Conservation (phyloP, 1,140 invertebrate genomes). For the Colletes gigas region DNA sequence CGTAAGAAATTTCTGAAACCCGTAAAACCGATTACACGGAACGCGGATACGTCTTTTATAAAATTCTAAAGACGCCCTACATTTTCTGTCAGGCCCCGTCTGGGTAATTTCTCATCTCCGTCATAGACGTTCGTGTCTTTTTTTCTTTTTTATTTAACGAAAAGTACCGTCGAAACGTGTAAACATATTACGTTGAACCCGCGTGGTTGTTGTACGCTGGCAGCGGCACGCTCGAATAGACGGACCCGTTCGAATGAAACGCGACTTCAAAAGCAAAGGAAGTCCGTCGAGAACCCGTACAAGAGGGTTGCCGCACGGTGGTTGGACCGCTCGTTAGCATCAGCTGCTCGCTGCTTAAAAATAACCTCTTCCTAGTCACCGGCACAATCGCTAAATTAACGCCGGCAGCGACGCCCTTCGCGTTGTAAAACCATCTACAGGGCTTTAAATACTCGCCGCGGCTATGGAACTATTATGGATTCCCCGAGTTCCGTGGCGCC, state of each 20-base stretch:
- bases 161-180: too few relatives aligned
- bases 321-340: conserved; percentile 65
- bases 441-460: conserved; percentile 21
- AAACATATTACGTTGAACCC: too few relatives aligned
- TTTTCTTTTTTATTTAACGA: too few relatives aligned
- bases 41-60: too few relatives aligned
- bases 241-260: conserved; percentile 28
- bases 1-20: too few relatives aligned
- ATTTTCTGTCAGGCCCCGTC: too few relatives aligned
- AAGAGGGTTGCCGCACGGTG: conserved; percentile 50
- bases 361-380: conserved; percentile 53
- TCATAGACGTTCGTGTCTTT: too few relatives aligned
- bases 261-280: conserved; percentile 36
- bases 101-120: too few relatives aligned
- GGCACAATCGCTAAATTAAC: conserved; percentile 64
- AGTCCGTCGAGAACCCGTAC: conserved; percentile 25
- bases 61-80: too few relatives aligned
- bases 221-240: neutral
- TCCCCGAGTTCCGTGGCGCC: neutral
- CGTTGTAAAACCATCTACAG: conserved; percentile 18
- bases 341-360: conserved; percentile 57
- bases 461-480: conserved; percentile 14
- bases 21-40: too few relatives aligned
- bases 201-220: neutral
- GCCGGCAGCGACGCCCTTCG: conserved; percentile 29